Base-by-base conservation (phyloP, 2,888 invertebrate genomes). In the Hylaea fasciaria region DNA sequence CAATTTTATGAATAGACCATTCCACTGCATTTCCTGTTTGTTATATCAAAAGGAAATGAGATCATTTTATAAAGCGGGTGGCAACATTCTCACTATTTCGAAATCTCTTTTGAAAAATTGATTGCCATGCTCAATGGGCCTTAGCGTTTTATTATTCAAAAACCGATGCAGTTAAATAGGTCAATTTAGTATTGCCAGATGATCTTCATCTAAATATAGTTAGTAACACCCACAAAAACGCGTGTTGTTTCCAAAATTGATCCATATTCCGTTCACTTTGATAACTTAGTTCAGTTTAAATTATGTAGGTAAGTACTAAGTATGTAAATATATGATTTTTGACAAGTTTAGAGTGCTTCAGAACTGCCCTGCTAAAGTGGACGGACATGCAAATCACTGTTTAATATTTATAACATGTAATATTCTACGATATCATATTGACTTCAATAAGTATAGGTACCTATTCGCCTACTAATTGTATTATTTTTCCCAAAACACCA, bases 121-220 rank as follows among this genome's bases (percentile, higher is more conserved):
- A 83, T 85, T 77, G 71, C 71, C 63, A 76, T 80, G 80, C 70
- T 79, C 76, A 84, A 84, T 82, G 84, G 74, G 35, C 64, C 69
- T 37, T 59, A 65, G 43, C 65, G 59, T 29, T 59, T 59, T 59
- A 48, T 64, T 64, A 63, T 60, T 44, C 53, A 59, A 60, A 66
- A 65, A 54, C 45, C 12, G 53, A 54, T 48, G 35, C 60, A 40
- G 52, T 53, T 60, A 56, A 53, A 39, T 60, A 41, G 52, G 51
- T 43, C 45, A 32, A 17, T 32, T 48, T 32, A 59, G 35, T 52
- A 13, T 52, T 52, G 52, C 52, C 43, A 52, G 51, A 16, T 16
- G 11, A 43, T 35, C 32, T 44, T 35, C 35, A 16, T 22, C 10
- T 13, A 52, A 52, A 52, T 44, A n/a, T 44, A n/a, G 28, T 43